A percentile compares a stretch with the other conserved stretches of the same genome.
phyloP scores from a whole-genome alignment of 1,140 invertebrate genomes.

The Atta colombica region DNA sequence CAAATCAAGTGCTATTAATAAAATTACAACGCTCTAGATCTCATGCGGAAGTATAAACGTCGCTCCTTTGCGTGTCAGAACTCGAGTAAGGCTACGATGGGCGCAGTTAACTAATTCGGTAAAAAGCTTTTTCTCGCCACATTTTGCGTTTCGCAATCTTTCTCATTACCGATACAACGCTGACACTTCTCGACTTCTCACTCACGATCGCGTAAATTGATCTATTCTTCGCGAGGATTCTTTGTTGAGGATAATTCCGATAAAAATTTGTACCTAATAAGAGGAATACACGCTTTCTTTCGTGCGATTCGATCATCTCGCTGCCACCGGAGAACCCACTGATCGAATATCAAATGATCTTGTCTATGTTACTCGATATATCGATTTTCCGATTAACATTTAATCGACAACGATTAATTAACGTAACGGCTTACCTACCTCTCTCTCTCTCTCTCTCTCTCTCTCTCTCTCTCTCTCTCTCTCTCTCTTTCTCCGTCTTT shows the following conservation, averaged over 20 bases:
- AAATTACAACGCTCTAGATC: constrained; percentile 34
- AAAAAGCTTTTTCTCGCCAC: constrained; percentile 30
- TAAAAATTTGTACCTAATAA: constrained; percentile 38
- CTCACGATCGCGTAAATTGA: background rate
- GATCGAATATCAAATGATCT: constrained; percentile 60
- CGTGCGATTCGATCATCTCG: constrained; percentile 22
- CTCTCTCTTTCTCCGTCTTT: background rate
- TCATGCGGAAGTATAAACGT: constrained; percentile 28
- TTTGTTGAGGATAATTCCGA: constrained; percentile 8
- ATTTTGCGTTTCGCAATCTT: constrained; percentile 9
- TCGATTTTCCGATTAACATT: constrained; percentile 44
- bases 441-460: too few relatives aligned
- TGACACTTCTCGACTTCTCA: constrained; percentile 30
- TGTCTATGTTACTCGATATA: background rate
- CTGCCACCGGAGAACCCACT: background rate
- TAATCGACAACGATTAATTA: constrained; percentile 66
- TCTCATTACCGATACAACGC: constrained; percentile 1
- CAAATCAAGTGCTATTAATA: constrained; percentile 26
- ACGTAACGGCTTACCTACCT: constrained; percentile 38
- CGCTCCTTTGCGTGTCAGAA: constrained; percentile 35
- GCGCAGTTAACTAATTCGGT: constrained; percentile 52
- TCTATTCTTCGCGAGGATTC: background rate
- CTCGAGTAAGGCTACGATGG: constrained; percentile 39
- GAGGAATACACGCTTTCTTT: background rate
- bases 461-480: background rate